Evolutionary conservation across 1,140 invertebrate genomes (phyloP).

Genomic region (Cheumatopsyche charites): DNA sequence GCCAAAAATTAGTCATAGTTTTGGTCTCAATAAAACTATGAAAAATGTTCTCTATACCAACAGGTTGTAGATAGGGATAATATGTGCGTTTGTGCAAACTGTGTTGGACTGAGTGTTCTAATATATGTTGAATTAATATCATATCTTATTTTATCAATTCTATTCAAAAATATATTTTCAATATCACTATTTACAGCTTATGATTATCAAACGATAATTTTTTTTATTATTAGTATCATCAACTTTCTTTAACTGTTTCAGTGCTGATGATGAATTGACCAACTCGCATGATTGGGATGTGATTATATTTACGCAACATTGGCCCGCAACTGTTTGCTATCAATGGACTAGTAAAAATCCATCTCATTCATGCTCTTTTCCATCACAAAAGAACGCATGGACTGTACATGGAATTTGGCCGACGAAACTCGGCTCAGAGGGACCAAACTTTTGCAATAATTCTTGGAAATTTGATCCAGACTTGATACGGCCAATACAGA

Average conservation of each 20-base stretch:
- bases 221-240: neutral
- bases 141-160: no score
- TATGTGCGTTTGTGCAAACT: no score
- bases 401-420: conserved; percentile 87
- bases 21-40: no score
- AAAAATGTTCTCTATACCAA: no score
- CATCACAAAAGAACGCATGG: conserved; percentile 68
- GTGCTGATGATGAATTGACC: conserved; percentile 38
- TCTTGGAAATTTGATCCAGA: conserved; percentile 69
- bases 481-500: conserved; percentile 65
- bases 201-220: no score
- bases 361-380: conserved; percentile 68
- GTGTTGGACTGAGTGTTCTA: no score
- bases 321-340: conserved; percentile 78
- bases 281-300: conserved; percentile 68
- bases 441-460: conserved; percentile 72
- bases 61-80: no score
- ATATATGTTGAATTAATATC: no score
- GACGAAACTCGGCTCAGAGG: conserved; percentile 68
- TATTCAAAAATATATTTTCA: no score
- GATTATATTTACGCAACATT: conserved; percentile 80
- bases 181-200: no score
- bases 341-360: conserved; percentile 69
- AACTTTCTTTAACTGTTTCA: conserved; percentile 29
- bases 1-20: no score